Evolutionary conservation across 2,113 vertebrate species (phyloP).

Genomic region (Ceyx cyanopectus): DNA sequence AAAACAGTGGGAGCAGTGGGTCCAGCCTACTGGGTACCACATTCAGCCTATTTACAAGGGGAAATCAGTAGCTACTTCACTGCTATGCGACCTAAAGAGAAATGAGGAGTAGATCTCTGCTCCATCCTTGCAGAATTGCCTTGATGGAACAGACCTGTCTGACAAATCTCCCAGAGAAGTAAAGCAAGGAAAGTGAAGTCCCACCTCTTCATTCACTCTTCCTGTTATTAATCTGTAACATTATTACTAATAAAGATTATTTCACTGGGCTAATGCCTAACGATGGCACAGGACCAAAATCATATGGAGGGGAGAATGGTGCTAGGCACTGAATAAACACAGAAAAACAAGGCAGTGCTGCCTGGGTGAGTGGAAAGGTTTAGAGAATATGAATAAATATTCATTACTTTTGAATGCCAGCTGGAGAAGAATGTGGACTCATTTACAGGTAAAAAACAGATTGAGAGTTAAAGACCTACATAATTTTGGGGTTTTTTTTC

Average conservation of each 20-base stretch:
- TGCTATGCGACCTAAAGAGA: neutral
- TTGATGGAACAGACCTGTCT: neutral
- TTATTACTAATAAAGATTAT: neutral
- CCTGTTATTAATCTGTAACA: neutral
- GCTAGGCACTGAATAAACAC: constrained; percentile 17
- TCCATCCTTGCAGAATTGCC: neutral
- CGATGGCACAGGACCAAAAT: neutral
- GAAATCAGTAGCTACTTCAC: neutral
- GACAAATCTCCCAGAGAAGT: neutral
- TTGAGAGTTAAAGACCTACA: neutral
- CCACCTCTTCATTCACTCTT: neutral
- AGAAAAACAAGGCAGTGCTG: neutral
- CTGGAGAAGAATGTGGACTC: neutral
- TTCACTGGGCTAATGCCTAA: neutral
- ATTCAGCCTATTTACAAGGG: neutral
- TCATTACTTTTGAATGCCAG: neutral
- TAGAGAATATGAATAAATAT: constrained; percentile 5
- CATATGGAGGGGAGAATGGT: neutral
- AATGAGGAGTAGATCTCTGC: neutral
- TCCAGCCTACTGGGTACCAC: neutral
- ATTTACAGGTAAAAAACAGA: neutral
- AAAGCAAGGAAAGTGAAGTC: neutral
- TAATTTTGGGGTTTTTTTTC: neutral
- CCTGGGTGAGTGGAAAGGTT: neutral
- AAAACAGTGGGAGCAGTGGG: neutral